Evolutionary conservation across 2,113 vertebrate genomes (phyloP).

Genomic region (Nicator chloris): DNA sequence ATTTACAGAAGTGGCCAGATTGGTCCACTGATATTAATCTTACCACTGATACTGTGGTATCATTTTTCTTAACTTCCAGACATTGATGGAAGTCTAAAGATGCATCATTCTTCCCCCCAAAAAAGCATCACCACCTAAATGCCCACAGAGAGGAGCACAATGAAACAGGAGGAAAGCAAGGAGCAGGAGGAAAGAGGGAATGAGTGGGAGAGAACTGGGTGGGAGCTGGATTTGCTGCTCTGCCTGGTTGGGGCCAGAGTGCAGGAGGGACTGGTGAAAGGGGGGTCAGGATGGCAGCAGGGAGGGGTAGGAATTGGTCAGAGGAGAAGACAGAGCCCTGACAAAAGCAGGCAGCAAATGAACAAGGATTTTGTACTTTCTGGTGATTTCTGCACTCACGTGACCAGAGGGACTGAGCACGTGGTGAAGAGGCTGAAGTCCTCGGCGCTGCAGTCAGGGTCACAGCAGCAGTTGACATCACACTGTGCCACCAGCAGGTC

Average conservation of each 20-base stretch:
- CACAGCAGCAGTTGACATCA: conserved; percentile 84
- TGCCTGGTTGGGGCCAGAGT: neutral
- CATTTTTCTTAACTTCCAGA: neutral
- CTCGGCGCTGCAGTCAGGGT: conserved; percentile 71
- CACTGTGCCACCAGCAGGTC: conserved; percentile 76
- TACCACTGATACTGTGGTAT: too few relatives aligned
- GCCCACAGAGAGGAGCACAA: neutral
- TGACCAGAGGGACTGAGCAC: conserved; percentile 75
- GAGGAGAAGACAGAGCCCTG: neutral
- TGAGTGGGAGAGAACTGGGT: neutral
- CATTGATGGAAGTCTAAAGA: neutral
- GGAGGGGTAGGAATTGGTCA: neutral
- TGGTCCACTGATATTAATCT: too few relatives aligned
- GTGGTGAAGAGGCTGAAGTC: conserved; percentile 79
- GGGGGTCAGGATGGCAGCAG: neutral
- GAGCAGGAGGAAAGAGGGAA: neutral
- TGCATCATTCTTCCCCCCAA: neutral
- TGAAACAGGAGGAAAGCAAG: neutral
- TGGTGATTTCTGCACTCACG: conserved; percentile 60
- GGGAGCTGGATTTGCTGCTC: neutral
- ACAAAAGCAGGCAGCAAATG: neutral
- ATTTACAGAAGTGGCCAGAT: neutral
- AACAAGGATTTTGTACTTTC: neutral
- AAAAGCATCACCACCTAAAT: neutral
- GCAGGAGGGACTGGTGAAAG: neutral